Evolutionary conservation across 2,797 vertebrate species (phyloP), one percentile per base, ranked within the genome.

Genomic region (Carcharodon carcharias): DNA sequence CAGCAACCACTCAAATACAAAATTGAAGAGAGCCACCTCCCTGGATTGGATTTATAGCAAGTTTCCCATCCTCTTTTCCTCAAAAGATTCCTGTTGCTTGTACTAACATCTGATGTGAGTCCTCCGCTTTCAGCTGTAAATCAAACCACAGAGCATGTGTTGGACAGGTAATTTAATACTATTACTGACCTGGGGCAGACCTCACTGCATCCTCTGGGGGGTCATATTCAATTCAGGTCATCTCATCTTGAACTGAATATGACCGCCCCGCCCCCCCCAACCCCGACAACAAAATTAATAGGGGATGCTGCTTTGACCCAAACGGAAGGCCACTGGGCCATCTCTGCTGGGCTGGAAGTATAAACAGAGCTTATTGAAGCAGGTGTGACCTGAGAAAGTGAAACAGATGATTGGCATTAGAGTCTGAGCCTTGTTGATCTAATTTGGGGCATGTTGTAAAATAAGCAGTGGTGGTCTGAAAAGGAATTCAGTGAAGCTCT

Each of bases 191-290:
- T 67, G 50, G 93, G 69, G 35, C 94, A 95, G 94, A 95, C 69
- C 69, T 63, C 94, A 73, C 69, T 95, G 94, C n/a, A 95, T 56
- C 31, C 94, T 69, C 94, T 95, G 69, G 94, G 69, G 69, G 67
- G 69, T 77, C 50, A 56, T 54, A 73, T 95, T 95, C 65, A 95
- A 77, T 95, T 95, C 67, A 95, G 94, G 94, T 77, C 94, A 95
- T 77, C 94, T 95, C 69, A 77, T 31, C 71, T 77, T 95, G 69
- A 95, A 95, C 94, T 95, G 94, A 95, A 95, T 56, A 95, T 71
- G 69, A 77, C 94, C 67, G n/a, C n/a, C n/a, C n/a, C n/a, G n/a
- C 45, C 67, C 94, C 0, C 31, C 9, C 31, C 69, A 71, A 77
- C 67, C 94, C 69, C 16, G 5, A 35, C 40, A 28, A 67, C 63